Conservation (phyloP, 1,140 invertebrate species). For the Rhopalosiphum padi region DNA sequence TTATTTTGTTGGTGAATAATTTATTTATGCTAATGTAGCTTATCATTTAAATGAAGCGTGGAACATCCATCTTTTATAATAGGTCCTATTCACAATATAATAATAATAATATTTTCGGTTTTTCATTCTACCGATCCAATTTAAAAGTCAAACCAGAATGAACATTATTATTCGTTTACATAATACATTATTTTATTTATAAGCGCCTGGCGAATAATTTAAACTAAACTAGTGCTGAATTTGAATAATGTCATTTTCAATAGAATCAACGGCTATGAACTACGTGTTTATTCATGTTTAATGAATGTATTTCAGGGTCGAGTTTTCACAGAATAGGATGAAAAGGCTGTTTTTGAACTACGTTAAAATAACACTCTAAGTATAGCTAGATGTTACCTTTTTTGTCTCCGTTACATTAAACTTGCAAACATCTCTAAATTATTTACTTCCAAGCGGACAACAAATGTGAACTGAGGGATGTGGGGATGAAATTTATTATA, state of each 20-base stretch:
- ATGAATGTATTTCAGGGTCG: background rate
- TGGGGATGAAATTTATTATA: background rate
- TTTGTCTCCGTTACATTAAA: background rate
- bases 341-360: background rate
- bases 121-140: background rate
- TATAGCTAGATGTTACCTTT: background rate
- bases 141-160: background rate
- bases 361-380: background rate
- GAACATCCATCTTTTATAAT: background rate
- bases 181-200: background rate
- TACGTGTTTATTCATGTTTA: background rate
- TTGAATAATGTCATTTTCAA: background rate
- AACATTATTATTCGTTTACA: background rate
- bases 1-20: too few relatives aligned
- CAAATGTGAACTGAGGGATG: background rate
- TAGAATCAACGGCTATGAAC: background rate
- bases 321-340: background rate
- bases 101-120: background rate
- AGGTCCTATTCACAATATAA: background rate
- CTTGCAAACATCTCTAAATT: background rate
- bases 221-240: background rate
- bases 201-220: background rate
- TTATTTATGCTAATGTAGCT: background rate
- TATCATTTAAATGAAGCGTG: background rate
- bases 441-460: background rate